Evolutionary conservation across 2,888 invertebrate species (phyloP).

Genomic region (Amphipoea lucens): DNA sequence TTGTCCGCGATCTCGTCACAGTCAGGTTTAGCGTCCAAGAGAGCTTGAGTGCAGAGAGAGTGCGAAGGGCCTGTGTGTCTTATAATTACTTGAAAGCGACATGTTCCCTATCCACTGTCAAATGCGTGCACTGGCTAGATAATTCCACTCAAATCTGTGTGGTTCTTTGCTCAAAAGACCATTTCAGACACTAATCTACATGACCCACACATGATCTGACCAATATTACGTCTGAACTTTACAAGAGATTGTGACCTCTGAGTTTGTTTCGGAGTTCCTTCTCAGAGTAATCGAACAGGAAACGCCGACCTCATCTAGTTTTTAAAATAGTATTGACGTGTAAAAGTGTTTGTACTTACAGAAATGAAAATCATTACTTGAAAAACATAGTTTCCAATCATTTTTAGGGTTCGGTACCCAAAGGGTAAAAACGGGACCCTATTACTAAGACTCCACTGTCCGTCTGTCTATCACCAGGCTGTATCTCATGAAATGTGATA

Average conservation of each 20-base stretch:
- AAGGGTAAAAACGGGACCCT: too few relatives aligned
- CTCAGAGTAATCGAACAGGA: background rate
- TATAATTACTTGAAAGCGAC: background rate
- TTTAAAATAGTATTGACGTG: background rate
- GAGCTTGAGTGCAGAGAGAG: background rate
- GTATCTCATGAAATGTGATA: too few relatives aligned
- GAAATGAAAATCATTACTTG: background rate
- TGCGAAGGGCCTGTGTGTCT: background rate
- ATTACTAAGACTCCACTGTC: too few relatives aligned
- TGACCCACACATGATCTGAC: background rate
- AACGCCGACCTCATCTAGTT: background rate
- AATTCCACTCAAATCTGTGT: background rate
- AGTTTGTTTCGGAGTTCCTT: background rate
- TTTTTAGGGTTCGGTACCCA: too few relatives aligned
- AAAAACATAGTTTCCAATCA: background rate
- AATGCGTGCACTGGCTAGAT: background rate
- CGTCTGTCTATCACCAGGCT: too few relatives aligned
- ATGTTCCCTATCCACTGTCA: background rate
- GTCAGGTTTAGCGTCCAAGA: background rate
- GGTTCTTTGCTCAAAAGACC: background rate
- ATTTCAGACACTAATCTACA: background rate
- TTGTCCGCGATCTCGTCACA: background rate
- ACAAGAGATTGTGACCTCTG: background rate
- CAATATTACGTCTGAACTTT: background rate
- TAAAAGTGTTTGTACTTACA: background rate